phyloP scores from a whole-genome alignment of 2,797 vertebrate species.

The Carduelis carduelis region DNA sequence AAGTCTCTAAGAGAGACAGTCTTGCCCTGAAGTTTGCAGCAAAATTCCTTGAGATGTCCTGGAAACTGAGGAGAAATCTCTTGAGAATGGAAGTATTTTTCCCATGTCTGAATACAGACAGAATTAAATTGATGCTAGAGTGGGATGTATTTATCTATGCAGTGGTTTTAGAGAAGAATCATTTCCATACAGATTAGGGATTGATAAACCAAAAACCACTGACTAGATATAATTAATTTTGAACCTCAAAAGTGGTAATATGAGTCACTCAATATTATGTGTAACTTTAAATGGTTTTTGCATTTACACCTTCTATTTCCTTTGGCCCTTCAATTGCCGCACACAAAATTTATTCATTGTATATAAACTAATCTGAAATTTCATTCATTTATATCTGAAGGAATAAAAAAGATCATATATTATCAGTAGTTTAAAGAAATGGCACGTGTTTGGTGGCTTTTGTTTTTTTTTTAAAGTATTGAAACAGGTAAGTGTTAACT shows the following conservation, averaged over 20 bases:
- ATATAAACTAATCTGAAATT: not conserved
- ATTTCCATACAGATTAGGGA: not conserved
- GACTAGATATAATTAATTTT: not conserved
- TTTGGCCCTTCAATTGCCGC: not conserved
- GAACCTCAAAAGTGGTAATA: not conserved
- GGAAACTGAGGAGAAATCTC: not conserved
- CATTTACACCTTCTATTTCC: not conserved
- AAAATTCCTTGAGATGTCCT: not conserved
- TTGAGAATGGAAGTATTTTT: not conserved
- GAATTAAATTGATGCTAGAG: not conserved
- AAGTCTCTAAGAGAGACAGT: not conserved
- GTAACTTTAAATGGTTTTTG: not conserved
- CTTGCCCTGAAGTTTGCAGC: not conserved
- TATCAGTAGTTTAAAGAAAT: not conserved
- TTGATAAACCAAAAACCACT: not conserved
- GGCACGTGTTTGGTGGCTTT: accelerated
- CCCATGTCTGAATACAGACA: not conserved
- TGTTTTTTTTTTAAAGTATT: not conserved
- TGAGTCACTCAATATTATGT: not conserved
- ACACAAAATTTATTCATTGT: not conserved
- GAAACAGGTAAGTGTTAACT: not conserved
- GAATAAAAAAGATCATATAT: not conserved
- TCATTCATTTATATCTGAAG: not conserved
- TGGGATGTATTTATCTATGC: not conserved
- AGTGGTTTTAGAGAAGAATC: not conserved